Percentiles rank a stretch among this genome's conserved stretches.
Conservation (phyloP, 2,113 vertebrate species). For the Myiopsitta monachus region DNA sequence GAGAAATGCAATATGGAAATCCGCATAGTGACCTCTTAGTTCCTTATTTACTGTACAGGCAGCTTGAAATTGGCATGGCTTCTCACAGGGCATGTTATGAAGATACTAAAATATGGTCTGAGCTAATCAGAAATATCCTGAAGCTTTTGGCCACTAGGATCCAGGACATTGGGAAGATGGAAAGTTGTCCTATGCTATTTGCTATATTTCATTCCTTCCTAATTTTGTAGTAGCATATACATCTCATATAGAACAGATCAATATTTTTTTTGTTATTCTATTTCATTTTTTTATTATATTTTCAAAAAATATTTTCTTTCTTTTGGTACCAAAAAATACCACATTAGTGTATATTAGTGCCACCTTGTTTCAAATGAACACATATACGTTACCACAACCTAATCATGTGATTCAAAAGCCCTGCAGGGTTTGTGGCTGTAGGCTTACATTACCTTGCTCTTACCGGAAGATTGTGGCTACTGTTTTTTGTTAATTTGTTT, state of each 20-base stretch:
- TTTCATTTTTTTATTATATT: not conserved
- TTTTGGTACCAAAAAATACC: not conserved
- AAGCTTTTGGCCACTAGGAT: not conserved
- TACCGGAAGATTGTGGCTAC: not conserved
- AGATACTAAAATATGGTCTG: not conserved
- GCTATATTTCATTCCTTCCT: not conserved
- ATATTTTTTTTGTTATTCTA: not conserved
- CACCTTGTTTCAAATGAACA: not conserved
- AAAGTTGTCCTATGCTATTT: not conserved
- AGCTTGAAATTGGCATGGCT: not conserved
- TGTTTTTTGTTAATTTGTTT: not conserved
- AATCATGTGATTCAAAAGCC: not conserved
- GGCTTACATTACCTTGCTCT: not conserved
- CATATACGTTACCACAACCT: not conserved
- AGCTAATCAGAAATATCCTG: not conserved
- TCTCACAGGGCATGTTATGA: not conserved
- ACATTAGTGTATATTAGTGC: not conserved
- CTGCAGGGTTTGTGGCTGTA: not conserved
- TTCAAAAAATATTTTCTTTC: not conserved
- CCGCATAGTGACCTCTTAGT: rapidly evolving
- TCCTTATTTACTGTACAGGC: not conserved
- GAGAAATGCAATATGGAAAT: not conserved
- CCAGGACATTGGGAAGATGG: rapidly evolving
- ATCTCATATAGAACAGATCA: not conserved
- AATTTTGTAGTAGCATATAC: not conserved